Base-by-base conservation (phyloP, 2,888 invertebrate genomes). In the Eucera pruinosa region DNA sequence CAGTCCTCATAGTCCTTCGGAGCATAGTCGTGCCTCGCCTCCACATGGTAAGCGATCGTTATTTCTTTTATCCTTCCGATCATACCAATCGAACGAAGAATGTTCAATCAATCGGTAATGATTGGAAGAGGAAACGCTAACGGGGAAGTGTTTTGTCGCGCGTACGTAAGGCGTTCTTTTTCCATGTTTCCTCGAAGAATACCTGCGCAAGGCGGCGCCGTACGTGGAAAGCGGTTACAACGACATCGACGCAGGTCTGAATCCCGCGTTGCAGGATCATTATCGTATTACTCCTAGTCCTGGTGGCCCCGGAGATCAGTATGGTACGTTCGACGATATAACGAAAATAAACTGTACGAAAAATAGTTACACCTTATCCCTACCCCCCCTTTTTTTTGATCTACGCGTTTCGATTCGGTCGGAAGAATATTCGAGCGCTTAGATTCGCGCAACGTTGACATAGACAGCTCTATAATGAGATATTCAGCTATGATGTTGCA, bases 211-310 rank as follows among this genome's bases (percentile, higher is more conserved):
- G 91, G 93, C 93, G 73, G 92, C 92, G 30, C 91, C 92, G 18
- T 94, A 93, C 83, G 93, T 93, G 69, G 94, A 94, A 90, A 93
- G 95, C 85, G 95, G 95, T 67, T 95, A 95, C 91, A 95, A 95
- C 89, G 95, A 95, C 90, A 93, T 95, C 89, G 95, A 94, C 86
- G 92, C 92, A 82, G 90, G 91, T 75, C 85, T 92, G 84, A 92
- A 91, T 87, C 90, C 91, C 67, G 90, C 89, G 82, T 83, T 92
- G 80, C 92, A 91, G 85, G 93, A 93, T 86, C 93, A 93, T 89
- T 96, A 95, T 91, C 93, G 95, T 82, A 94, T 95, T 82, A 95
- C 95, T 74, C 95, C 95, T 68, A 94, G 95, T 80, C 95, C 95
- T 48, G 95, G 95, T 48, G 94, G 91, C 27, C 92, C 93, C 72